These are phyloP conservation scores for Pantherophis alleghaniensis DNA, from an alignment of 2,797 vertebrate genomes.

Conservation along the genomic window DNA sequence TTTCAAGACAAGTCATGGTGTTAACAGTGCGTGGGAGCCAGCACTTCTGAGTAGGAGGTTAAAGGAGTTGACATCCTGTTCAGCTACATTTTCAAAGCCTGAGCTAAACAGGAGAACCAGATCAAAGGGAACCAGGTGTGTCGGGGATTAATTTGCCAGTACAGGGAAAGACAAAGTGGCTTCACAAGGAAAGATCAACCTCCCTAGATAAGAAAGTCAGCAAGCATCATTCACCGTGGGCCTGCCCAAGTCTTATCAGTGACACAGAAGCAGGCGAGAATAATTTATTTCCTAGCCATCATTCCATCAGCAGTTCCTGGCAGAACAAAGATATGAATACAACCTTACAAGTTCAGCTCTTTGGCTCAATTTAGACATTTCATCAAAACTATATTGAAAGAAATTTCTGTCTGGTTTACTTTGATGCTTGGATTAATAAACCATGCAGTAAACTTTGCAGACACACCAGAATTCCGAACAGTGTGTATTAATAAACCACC, in stretches of 20 bases:
- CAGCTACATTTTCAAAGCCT: conserved; percentile 67
- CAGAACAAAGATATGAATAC: not conserved
- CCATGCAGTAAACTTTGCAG: not conserved
- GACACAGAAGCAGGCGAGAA: not conserved
- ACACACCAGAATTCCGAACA: not conserved
- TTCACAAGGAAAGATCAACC: conserved; percentile 46
- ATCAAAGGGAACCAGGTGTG: conserved; percentile 60
- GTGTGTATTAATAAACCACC: not conserved
- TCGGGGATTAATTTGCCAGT: conserved; percentile 55
- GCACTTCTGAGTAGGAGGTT: conserved; percentile 62
- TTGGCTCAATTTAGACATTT: not conserved
- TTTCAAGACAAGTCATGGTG: conserved; percentile 46
- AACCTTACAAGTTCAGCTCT: not conserved
- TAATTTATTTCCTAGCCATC: conserved; percentile 8
- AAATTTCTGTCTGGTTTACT: not conserved
- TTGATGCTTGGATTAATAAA: not conserved
- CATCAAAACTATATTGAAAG: not conserved
- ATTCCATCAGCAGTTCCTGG: not conserved
- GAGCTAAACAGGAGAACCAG: conserved; percentile 60
- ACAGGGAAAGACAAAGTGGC: conserved; percentile 59
- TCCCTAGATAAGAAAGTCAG: not conserved
- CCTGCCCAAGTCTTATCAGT: not conserved
- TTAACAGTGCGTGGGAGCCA: conserved; percentile 37
- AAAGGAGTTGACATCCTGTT: conserved; percentile 64
- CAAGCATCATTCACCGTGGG: rapidly evolving